Evolutionary conservation across 1,140 invertebrate species (phyloP), one percentile per base, ranked within the genome.

Genomic region (Aricia agestis): DNA sequence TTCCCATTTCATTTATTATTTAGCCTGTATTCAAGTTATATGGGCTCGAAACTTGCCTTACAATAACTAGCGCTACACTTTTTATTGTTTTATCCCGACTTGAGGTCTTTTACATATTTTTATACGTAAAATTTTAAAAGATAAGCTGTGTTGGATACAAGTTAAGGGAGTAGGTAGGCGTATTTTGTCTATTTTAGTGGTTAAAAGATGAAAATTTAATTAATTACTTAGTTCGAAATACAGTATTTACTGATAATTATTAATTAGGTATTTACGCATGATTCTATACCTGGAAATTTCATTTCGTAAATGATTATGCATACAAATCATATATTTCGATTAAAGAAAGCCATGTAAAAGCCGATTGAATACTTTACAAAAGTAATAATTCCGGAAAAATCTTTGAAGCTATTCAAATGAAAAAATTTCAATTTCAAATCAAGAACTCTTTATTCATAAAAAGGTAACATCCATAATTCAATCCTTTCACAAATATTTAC

Each of bases 1-100:
- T 82, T 74, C 74, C 72, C 75, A 78, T 80, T 82, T 82, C 80
- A 80, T 82, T 78, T 82, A 78, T 78, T 82, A 82, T 82, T 80
- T 76, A 80, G 67, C 75, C 69, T 65, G 71, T 73, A 68, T 69
- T 70, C 72, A 68, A 72, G 74, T 77, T 77, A 69, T 77, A 75
- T 77, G 72, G 74, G 69, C 68, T 76, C 73, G 69, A 75, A 78
- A 78, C 69, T 74, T 74, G 67, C 32, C 52, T 66, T 45, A 71
- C 70, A 71, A 74, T 69, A 74, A 71, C 57, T 69, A 58, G 36
- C 31, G 18, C 31, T 59, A 11, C 19, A 6, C 59, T 11, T 25
- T 17, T 18, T 59, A 25, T 3, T 59, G n/a, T 18, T 59, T 63
- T 63, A 63, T 63, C 59, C 19, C 19, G 10, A 18, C 59, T 11